A percentile compares a stretch with the other conserved stretches of the same genome.
Evolutionary conservation across 2,113 vertebrate genomes (phyloP).

Genomic region (Pelobates fuscus): DNA sequence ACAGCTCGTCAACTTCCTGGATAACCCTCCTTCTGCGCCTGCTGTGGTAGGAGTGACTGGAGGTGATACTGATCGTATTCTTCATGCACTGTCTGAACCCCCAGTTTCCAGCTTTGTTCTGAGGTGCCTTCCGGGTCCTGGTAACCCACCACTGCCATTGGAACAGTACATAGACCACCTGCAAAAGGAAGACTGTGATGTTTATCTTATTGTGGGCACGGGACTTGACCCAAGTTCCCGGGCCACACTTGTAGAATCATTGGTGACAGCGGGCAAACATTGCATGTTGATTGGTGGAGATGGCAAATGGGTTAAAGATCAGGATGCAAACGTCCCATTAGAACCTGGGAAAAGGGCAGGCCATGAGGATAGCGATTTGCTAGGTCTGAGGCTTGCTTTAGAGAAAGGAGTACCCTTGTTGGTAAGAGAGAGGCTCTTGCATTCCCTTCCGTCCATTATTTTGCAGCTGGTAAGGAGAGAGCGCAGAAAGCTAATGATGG

Average conservation of each 20-base stretch:
- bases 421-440: conserved; percentile 35
- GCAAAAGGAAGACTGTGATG: conserved; percentile 34
- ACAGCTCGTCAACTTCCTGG: conserved; percentile 29
- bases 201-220: conserved; percentile 26
- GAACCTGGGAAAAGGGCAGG: conserved; percentile 12
- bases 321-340: neutral
- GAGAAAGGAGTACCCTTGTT: conserved; percentile 36
- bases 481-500: conserved; percentile 32
- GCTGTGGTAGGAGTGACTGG: conserved; percentile 17
- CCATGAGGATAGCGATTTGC: conserved; percentile 11
- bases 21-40: conserved; percentile 30
- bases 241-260: conserved; percentile 24
- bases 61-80: conserved; percentile 11
- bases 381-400: conserved; percentile 26
- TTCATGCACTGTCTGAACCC: conserved; percentile 27
- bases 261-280: conserved; percentile 39
- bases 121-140: conserved; percentile 28
- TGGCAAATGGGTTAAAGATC: neutral
- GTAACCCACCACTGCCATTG: conserved; percentile 4
- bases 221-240: conserved; percentile 29
- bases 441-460: conserved; percentile 29
- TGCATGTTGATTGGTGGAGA: conserved; percentile 41
- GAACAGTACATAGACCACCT: conserved; percentile 37
- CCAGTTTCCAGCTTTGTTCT: conserved; percentile 20
- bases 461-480: conserved; percentile 34